A percentile compares a stretch with the other conserved stretches of the same genome.
Evolutionary conservation across 1,140 invertebrate species (phyloP).

Genomic region (Bombus difficillimus): DNA sequence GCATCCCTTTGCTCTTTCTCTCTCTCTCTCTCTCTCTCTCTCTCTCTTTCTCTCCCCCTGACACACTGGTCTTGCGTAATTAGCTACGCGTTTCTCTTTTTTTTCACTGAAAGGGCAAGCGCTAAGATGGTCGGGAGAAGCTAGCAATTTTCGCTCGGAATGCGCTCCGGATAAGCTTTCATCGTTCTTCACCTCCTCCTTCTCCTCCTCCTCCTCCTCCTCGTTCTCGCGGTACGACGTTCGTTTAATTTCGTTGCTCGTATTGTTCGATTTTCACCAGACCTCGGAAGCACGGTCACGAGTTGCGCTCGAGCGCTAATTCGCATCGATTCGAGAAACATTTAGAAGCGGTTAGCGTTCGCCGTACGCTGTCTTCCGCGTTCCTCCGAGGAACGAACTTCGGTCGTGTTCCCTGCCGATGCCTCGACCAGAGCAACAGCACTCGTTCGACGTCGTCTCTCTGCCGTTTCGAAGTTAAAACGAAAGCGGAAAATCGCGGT

Average conservation of each 20-base stretch:
- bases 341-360: constrained; percentile 72
- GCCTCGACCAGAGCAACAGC: not conserved
- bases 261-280: constrained; percentile 4
- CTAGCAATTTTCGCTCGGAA: constrained; percentile 51
- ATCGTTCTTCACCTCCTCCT: not conserved
- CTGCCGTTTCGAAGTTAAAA: not conserved
- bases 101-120: not conserved
- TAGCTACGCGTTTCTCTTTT: constrained; percentile 35
- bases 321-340: constrained; percentile 58
- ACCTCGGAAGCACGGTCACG: not conserved
- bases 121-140: not conserved
- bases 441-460: not conserved
- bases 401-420: not conserved
- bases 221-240: not conserved
- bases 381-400: constrained; percentile 39
- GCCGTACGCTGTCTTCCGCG: constrained; percentile 62
- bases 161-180: constrained; percentile 28
- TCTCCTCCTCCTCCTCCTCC: not conserved
- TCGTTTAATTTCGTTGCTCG: not conserved
- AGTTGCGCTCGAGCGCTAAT: constrained; percentile 46
- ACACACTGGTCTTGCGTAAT: constrained; percentile 63
- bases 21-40: not conserved
- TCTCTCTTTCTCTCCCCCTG: not conserved
- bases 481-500: constrained; percentile 21
- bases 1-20: not conserved